These are phyloP conservation scores for Platycnemis pennipes DNA, from an alignment of 2,888 invertebrate genomes.

Conservation along the genomic window DNA sequence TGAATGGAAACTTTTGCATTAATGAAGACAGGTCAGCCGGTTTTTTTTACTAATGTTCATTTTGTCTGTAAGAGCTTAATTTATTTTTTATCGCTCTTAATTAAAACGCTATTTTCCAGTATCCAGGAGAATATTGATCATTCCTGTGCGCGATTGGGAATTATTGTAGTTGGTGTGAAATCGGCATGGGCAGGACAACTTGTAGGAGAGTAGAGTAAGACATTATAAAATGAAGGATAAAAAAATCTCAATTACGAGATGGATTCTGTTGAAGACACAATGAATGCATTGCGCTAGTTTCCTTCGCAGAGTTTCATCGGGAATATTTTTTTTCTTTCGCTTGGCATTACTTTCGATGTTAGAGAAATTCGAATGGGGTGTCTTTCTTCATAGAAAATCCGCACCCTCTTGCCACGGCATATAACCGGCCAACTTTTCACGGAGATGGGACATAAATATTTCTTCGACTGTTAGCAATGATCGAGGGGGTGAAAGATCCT, in stretches of 20 bases:
- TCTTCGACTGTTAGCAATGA: background rate
- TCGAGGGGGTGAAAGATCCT: background rate
- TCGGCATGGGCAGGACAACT: background rate
- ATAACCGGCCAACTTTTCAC: background rate
- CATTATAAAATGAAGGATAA: background rate
- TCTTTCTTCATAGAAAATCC: background rate
- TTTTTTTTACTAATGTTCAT: background rate
- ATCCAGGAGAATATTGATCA: background rate
- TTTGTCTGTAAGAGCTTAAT: background rate
- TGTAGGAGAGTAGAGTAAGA: background rate
- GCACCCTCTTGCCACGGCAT: background rate
- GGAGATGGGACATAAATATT: background rate
- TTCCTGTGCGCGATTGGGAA: background rate
- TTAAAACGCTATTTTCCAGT: background rate
- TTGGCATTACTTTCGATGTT: constrained; percentile 52
- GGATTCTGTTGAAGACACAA: constrained; percentile 4
- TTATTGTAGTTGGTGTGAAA: background rate
- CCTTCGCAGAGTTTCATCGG: background rate
- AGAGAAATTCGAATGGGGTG: constrained; percentile 28
- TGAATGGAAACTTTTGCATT: background rate
- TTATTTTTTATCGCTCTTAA: background rate
- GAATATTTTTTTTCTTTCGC: background rate
- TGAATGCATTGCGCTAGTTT: constrained; percentile 18
- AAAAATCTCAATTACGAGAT: background rate
- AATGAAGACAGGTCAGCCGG: background rate